Evolutionary conservation across 2,113 vertebrate species (phyloP), one percentile per base, ranked within the genome.

Genomic region (Brachirus orientalis): DNA sequence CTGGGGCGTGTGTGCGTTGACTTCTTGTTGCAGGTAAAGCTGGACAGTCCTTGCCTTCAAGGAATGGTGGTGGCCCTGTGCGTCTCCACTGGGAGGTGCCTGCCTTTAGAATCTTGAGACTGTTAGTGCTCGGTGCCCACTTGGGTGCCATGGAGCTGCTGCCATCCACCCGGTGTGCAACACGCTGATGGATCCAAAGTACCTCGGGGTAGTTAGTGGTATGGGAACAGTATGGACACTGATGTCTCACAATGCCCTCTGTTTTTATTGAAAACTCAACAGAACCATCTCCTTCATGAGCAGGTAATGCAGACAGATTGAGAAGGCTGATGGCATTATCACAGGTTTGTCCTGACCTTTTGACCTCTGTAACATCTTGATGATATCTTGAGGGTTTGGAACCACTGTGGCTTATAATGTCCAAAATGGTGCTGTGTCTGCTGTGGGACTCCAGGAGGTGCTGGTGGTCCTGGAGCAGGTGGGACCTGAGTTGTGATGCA

Each of bases 181-280:
- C 89, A 35, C 94, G 94, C 82, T 97, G 95, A 79, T 99, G 97
- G 92, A 99, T 96, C 96, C 96, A 98, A 62, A 99, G 93, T 9
- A 98, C 96, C 82, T 99, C 97, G 1, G 95, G 96, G 84, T 98
- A 99, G 77, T 91, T 93, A 36, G 95, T 95, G 56, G 93, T 94
- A 77, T 99, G 95, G 74, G 88, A 91, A 69, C 97, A 99, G 88
- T 95, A 98, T 22, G 96, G 94, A 51, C 97, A 99, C 0, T 92
- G 94, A 86, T 98, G 95, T 48, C 90, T 77, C 17, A 94, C 86
- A 87, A 96, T 90, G 16, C 93, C 92, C 67, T 92, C 92, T 45
- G 91, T 78, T 8, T 92, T 88, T 11, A 90, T 88, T 6, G 51
- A n/a, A 56, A 59, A 9, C 40, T 50, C 72, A 6, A 38, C 50